Evolutionary conservation across 2,113 vertebrate genomes (phyloP), one percentile per base, ranked within the genome.

Genomic region (Smithornis capensis): DNA sequence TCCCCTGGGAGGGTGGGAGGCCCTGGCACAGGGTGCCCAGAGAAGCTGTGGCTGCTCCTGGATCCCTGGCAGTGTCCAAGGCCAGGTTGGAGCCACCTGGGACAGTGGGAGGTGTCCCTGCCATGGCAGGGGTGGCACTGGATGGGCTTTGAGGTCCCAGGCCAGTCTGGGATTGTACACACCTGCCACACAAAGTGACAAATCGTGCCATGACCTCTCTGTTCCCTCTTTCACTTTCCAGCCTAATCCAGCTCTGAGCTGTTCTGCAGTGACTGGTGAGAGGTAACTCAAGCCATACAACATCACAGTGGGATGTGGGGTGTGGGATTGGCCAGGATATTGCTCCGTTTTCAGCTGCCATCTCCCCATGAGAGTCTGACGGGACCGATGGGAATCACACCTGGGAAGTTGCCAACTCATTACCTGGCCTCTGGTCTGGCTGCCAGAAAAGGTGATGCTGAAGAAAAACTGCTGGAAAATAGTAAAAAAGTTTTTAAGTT

Each of bases 301-400:
- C 38, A 11, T 3, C 0, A 0, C 12, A 69, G 42, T 3, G 8
- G n/a, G 44, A 3, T 0, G 1, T 3, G 14, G 38, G 64, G 15
- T 3, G 5, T 17, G 63, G 63, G 50, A 19, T 19, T 55, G 35
- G 31, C 44, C 29, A 3, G 38, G 44, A 0, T 2, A 31, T 14
- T 27, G 25, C 7, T 59, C 56, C 0, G 0, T 5, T 28, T 44
- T 1, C 4, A 0, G 0, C 38, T 3, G 4, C 31, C 1, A 3
- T 22, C 24, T 18, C 38, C 70, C 14, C 15, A 18, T 0, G 1
- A 6, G 79, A 8, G 6, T 1, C 76, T 11, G n/a, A 42, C 67
- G 0, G n/a, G 3, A 21, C 38, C 0, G 4, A 15, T 3, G 25
- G 69, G 50, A 29, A 12, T 40, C 6, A 12, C 4, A 1, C 6